Percentiles rank a stretch among this genome's conserved stretches.
Evolutionary conservation across 2,888 invertebrate genomes (phyloP).

Genomic region (Protula sp.): DNA sequence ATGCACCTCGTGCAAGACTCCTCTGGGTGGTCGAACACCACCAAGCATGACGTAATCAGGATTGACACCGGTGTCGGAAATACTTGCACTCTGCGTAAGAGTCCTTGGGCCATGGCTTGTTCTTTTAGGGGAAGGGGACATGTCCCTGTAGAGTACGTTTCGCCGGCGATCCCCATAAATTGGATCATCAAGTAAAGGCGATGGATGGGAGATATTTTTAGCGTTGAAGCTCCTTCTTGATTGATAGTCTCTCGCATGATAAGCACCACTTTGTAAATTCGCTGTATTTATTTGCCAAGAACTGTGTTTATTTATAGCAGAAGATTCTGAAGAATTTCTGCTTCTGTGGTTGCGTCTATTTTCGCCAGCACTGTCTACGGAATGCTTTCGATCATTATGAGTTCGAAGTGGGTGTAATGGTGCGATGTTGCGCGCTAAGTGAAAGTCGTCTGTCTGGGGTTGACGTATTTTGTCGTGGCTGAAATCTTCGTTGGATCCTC

Average conservation of each 20-base stretch:
- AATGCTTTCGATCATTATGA: not conserved
- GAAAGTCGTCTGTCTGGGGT: not conserved
- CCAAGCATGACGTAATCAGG: not conserved
- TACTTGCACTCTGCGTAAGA: too few relatives aligned
- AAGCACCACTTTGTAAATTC: not conserved
- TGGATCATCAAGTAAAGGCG: too few relatives aligned
- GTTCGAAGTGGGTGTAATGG: not conserved
- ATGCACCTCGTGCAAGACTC: not conserved
- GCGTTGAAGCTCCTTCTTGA: not conserved
- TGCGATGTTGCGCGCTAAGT: not conserved
- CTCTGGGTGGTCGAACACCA: not conserved
- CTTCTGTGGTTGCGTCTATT: not conserved
- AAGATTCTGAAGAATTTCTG: too few relatives aligned
- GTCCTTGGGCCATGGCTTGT: too few relatives aligned
- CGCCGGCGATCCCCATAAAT: not conserved
- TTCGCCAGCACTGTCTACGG: not conserved
- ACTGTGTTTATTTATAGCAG: not conserved
- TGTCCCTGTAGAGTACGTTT: not conserved
- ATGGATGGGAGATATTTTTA: not conserved
- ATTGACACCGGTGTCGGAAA: not conserved
- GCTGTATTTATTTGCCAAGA: not conserved
- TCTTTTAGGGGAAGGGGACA: not conserved
- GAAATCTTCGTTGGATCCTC: slow-evolving; percentile 1
- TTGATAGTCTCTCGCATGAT: not conserved
- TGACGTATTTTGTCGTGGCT: not conserved